Percentiles rank a stretch among this genome's conserved stretches.
phyloP scores from a whole-genome alignment of 2,888 invertebrate genomes.

The Noctua comes region DNA sequence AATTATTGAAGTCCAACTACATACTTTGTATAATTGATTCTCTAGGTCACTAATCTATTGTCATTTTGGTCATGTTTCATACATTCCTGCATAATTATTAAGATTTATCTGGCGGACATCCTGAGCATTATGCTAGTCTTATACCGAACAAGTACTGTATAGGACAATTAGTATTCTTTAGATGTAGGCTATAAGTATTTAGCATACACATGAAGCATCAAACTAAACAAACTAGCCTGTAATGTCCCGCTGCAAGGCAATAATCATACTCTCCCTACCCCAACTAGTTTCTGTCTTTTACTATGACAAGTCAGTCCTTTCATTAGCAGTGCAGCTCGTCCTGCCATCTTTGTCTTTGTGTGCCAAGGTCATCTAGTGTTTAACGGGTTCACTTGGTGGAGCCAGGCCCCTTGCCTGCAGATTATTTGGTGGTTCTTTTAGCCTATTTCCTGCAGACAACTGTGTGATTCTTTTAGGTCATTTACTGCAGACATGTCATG shows the following conservation, averaged over 20 bases:
- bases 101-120: constrained; percentile 36
- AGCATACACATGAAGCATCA: background rate
- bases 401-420: background rate
- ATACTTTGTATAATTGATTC: constrained; percentile 69
- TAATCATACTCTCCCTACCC: background rate
- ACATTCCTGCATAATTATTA: constrained; percentile 58
- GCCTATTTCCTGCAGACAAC: background rate
- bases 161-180: constrained; percentile 19
- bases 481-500: background rate
- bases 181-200: constrained; percentile 2
- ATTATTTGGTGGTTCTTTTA: background rate
- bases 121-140: constrained; percentile 17
- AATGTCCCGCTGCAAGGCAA: background rate
- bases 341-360: background rate
- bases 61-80: constrained; percentile 69
- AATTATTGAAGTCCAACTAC: constrained; percentile 71
- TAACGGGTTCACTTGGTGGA: background rate
- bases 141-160: background rate
- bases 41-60: constrained; percentile 73
- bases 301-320: background rate
- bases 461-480: background rate
- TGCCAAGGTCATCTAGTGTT: background rate
- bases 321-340: background rate
- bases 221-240: background rate
- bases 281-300: background rate